Base-by-base conservation (phyloP, 92 coral and sea anemone species). In the Metridium senile region DNA sequence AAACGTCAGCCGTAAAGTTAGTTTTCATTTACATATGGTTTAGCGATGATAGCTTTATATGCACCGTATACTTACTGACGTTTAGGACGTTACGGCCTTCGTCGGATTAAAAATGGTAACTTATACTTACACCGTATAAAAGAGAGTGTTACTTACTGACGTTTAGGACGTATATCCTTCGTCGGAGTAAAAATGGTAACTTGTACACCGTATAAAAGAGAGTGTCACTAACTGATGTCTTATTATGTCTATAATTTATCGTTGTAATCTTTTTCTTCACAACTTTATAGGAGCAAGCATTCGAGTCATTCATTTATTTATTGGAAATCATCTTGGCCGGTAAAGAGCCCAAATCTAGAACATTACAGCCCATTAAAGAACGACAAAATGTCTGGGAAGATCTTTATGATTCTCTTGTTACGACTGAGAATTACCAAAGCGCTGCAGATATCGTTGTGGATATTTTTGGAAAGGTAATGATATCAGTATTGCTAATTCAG, bases 401-500 rank as follows among this genome's bases (percentile, higher is more conserved):
- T 58, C 31, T 58, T 1, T 73, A 73, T 33, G 9, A 34, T 58
- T 32, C 21, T 25, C 54, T 56, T 1, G 65, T 27, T 11, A 62
- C 29, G 28, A 33, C 9, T 34, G n/a, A n/a, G n/a, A 28, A 57
- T 33, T n/a, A 56, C 26, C 9, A 73, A 22, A 58, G 68, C 11
- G 78, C 64, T 23, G 23, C 32, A 35, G 3, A 46, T 1, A 58
- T 73, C 20, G 56, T 46, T 16, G 35, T 31, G n/a, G 56, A 33
- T 29, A 73, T 73, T 17, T 73, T 33, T 73, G 78, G 68, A 35
- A 33, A 73, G 67, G 78, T 73, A 34, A 57, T 54, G 59, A 54
- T 54, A 56, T 4, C 17, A 49, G 21, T 33, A 66, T 13, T 66
- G 18, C n/a, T n/a, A n/a, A n/a, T n/a, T n/a, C n/a, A n/a, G n/a